A percentile compares a stretch with the other conserved stretches of the same genome.
These are phyloP conservation scores for Clarias fuscus DNA, from an alignment of 2,797 vertebrate species.

Conservation along the genomic window DNA sequence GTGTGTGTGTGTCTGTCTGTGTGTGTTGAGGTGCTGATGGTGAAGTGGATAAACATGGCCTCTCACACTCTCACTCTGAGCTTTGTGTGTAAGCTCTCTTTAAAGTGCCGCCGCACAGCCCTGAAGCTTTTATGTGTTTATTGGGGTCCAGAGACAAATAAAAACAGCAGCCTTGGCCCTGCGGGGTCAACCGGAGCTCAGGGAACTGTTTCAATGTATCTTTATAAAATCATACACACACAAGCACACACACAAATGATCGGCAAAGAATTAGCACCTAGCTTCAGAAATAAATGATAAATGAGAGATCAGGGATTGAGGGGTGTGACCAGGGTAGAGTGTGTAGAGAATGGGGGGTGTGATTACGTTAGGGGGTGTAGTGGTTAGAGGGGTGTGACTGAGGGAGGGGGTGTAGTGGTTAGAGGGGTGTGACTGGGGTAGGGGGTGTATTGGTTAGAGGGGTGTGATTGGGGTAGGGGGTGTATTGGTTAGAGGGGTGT, in stretches of 20 bases:
- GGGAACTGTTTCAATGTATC: slow-evolving; percentile 34
- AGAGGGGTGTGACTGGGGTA: not conserved
- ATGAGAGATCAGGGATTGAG: not conserved
- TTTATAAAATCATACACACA: not conserved
- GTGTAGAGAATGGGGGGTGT: not conserved
- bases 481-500: not conserved
- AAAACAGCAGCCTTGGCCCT: slow-evolving; percentile 35
- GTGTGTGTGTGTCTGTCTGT: not conserved
- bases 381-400: too few relatives aligned
- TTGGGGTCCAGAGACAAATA: slow-evolving; percentile 51
- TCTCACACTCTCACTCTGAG: not conserved
- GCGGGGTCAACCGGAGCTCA: slow-evolving; percentile 31
- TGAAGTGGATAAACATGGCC: not conserved
- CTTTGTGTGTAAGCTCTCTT: slow-evolving; percentile 36
- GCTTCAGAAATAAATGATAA: not conserved
- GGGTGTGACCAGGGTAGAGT: not conserved
- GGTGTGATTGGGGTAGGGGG: not conserved
- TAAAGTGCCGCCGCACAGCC: slow-evolving; percentile 42
- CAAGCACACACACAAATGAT: not conserved
- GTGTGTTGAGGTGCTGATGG: not conserved
- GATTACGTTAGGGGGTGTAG: too few relatives aligned
- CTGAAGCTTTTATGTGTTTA: slow-evolving; percentile 52
- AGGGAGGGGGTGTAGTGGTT: too few relatives aligned
- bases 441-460: not conserved
- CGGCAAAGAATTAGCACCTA: not conserved